Evolutionary conservation across 2,888 invertebrate species (phyloP), one percentile per base, ranked within the genome.

Genomic region (Clanis bilineata): DNA sequence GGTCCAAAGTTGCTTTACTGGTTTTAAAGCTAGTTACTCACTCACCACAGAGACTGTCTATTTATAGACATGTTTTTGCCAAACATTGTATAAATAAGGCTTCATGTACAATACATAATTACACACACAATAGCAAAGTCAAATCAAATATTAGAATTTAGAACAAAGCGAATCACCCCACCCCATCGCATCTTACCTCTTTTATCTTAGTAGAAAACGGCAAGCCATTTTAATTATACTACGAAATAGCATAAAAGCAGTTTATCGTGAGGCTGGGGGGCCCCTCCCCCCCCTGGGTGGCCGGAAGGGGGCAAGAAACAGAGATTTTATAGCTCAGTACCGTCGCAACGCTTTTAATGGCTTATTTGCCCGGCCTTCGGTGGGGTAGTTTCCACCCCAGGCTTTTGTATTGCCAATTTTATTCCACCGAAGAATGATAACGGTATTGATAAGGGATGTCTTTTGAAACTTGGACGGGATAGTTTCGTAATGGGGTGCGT

Each of bases 301-400:
- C 76, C 72, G 71, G 72, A 67, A 70, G 84, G 89, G 85, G 84
- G 83, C 83, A 91, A 91, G 91, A 90, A 90, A 90, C 91, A 88
- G 82, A 91, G 91, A 91, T 91, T 91, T 91, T 91, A 91, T 90
- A 90, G 91, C 86, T 80, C 79, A 83, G 81, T 79, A 82, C 83
- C 87, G 86, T 86, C 85, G 86, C 86, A 82, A 85, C 51, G 89
- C 87, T 90, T 90, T 90, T 91, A 90, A 92, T 91, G 88, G 91
- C 90, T 91, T 91, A 91, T 90, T 91, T 91, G 86, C 86, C 83
- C 81, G 82, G 88, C 89, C 87, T 85, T 86, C 85, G 85, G 79
- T 79, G 85, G 83, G 80, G 82, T 79, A 79, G 79, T 68, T 76
- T 72, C 77, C 77, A 65, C 81, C 82, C 79, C 63, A 59, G 62